A percentile compares a stretch with the other conserved stretches of the same genome.
phyloP scores from a whole-genome alignment of 2,888 invertebrate genomes.

The Marronus borbonicus region DNA sequence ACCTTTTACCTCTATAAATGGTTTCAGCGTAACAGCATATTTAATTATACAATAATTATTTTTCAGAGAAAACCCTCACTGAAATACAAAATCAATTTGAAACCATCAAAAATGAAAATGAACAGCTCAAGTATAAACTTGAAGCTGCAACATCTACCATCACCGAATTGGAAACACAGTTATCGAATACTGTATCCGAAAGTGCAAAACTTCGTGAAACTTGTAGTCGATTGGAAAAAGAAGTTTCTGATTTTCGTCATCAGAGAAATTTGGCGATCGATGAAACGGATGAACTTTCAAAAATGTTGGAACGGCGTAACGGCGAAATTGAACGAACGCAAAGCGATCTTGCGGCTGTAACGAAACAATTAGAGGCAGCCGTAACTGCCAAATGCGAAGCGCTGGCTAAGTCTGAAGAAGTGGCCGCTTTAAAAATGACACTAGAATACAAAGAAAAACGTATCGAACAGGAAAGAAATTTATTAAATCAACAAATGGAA shows the following conservation, averaged over 20 bases:
- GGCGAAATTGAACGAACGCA: conserved; percentile 82
- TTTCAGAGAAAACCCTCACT: conserved; percentile 74
- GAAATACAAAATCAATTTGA: conserved; percentile 73
- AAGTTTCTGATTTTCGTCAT: conserved; percentile 78
- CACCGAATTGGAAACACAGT: conserved; percentile 77
- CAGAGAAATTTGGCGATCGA: conserved; percentile 81
- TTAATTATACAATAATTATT: not conserved
- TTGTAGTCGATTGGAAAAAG: conserved; percentile 77
- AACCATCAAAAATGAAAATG: conserved; percentile 76
- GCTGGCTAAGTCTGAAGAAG: conserved; percentile 84
- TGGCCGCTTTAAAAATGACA: conserved; percentile 84
- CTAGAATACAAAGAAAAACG: conserved; percentile 88
- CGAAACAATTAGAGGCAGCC: conserved; percentile 83
- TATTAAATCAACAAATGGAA: conserved; percentile 85
- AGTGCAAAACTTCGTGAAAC: conserved; percentile 78
- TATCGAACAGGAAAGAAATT: conserved; percentile 85
- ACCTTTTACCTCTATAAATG: no score
- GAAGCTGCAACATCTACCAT: conserved; percentile 77
- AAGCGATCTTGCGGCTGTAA: conserved; percentile 78
- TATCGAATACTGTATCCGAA: conserved; percentile 77
- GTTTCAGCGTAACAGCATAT: not conserved
- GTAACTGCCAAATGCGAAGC: conserved; percentile 89
- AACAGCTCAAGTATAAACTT: conserved; percentile 77
- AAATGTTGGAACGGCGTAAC: conserved; percentile 81
- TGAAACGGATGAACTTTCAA: conserved; percentile 82